Conservation (phyloP, 2,888 invertebrate genomes). For the Amphimallon solstitiale region DNA sequence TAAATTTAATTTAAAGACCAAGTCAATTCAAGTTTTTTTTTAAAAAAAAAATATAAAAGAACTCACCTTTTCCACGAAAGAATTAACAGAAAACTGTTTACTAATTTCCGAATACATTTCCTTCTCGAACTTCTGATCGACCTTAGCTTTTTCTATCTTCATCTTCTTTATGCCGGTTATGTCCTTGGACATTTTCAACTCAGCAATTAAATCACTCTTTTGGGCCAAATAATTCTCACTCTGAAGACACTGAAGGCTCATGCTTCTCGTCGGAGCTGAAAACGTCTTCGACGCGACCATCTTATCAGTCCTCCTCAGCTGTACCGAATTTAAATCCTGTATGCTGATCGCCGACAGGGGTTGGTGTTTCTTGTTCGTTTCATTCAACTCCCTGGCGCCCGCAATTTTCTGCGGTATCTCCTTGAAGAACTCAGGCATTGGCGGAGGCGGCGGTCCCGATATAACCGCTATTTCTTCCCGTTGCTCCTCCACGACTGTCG, state of each 20-base stretch:
- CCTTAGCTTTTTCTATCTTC: slow-evolving; percentile 88
- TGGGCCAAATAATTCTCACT: slow-evolving; percentile 78
- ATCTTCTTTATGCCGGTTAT: slow-evolving; percentile 93
- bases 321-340: slow-evolving; percentile 87
- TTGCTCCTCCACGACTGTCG: slow-evolving; percentile 49
- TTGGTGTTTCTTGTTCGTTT: slow-evolving; percentile 67
- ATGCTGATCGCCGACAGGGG: slow-evolving; percentile 89
- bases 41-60: slow-evolving; percentile 15
- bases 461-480: slow-evolving; percentile 54
- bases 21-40: too few relatives aligned
- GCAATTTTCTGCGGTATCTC: slow-evolving; percentile 27
- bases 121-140: slow-evolving; percentile 85
- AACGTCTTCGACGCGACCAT: slow-evolving; percentile 82
- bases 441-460: slow-evolving; percentile 68
- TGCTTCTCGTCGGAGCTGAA: slow-evolving; percentile 80
- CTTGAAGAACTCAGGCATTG: slow-evolving; percentile 56
- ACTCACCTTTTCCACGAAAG: slow-evolving; percentile 90
- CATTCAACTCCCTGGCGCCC: slow-evolving; percentile 39
- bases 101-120: slow-evolving; percentile 86
- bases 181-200: slow-evolving; percentile 91
- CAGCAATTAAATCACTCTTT: slow-evolving; percentile 90
- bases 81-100: slow-evolving; percentile 84
- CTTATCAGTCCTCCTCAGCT: slow-evolving; percentile 78
- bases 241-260: slow-evolving; percentile 78
- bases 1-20: too few relatives aligned